Percentiles rank a stretch among this genome's conserved stretches.
These are phyloP conservation scores for Hanleya hanleyi DNA, from an alignment of 2,888 invertebrate genomes.

Conservation along the genomic window DNA sequence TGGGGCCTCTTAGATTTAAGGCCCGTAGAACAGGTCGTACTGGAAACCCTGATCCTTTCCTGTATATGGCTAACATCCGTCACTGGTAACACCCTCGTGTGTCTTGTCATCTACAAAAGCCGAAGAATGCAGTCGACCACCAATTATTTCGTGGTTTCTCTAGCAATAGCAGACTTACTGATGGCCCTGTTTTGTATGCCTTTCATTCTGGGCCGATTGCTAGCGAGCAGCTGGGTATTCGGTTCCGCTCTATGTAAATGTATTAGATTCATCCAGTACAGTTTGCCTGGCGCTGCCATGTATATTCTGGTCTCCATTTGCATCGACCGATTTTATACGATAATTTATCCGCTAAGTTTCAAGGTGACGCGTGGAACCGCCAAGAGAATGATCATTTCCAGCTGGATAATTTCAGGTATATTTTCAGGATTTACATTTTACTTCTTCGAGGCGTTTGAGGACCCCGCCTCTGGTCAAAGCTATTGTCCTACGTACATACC, in stretches of 20 bases:
- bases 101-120: slow-evolving; percentile 67
- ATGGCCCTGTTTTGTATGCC: slow-evolving; percentile 54
- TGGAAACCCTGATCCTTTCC: slow-evolving; percentile 27
- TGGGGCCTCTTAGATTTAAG: background rate
- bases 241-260: slow-evolving; percentile 60
- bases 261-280: slow-evolving; percentile 54
- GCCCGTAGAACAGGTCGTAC: slow-evolving; percentile 3
- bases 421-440: slow-evolving; percentile 55
- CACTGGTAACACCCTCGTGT: slow-evolving; percentile 63
- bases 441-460: slow-evolving; percentile 46
- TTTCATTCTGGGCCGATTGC: slow-evolving; percentile 47
- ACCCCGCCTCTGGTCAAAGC: background rate
- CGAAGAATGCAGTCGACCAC: slow-evolving; percentile 72
- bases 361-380: slow-evolving; percentile 67
- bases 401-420: slow-evolving; percentile 49
- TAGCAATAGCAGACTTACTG: slow-evolving; percentile 60
- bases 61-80: slow-evolving; percentile 50
- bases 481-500: slow-evolving; percentile 52
- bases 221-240: slow-evolving; percentile 51
- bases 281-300: slow-evolving; percentile 47
- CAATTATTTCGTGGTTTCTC: slow-evolving; percentile 68
- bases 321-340: slow-evolving; percentile 70
- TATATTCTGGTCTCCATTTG: slow-evolving; percentile 62
- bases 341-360: slow-evolving; percentile 71
- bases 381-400: slow-evolving; percentile 58